Evolutionary conservation across 2,113 vertebrate species (phyloP).

Genomic region (Podarcis cretensis): DNA sequence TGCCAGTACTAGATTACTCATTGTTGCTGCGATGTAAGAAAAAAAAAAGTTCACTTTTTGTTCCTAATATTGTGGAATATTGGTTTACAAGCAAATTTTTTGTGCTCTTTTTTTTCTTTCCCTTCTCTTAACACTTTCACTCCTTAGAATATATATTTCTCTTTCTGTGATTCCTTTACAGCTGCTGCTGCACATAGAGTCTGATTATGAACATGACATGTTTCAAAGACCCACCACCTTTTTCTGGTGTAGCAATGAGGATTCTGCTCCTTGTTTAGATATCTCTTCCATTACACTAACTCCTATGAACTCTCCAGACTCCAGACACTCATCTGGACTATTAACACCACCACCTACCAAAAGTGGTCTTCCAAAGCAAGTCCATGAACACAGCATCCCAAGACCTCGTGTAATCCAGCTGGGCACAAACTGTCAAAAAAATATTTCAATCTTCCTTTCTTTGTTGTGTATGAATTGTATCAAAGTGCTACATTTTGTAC

Average conservation of each 20-base stretch:
- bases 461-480: constrained; percentile 48
- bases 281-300: constrained; percentile 91
- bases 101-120: constrained; percentile 27
- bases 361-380: constrained; percentile 79
- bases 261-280: constrained; percentile 88
- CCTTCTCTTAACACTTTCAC: background rate
- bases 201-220: constrained; percentile 81
- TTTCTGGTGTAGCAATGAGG: constrained; percentile 88
- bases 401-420: constrained; percentile 85
- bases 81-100: constrained; percentile 29
- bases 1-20: background rate
- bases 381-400: constrained; percentile 83
- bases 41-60: background rate
- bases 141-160: constrained; percentile 64
- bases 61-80: constrained; percentile 18
- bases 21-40: background rate
- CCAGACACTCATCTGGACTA: constrained; percentile 83
- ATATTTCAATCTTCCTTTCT: constrained; percentile 4
- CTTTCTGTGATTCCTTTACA: constrained; percentile 82
- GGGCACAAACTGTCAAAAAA: constrained; percentile 43
- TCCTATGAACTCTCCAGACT: constrained; percentile 88
- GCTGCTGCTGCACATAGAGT: constrained; percentile 86
- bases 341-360: constrained; percentile 89
- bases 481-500: constrained; percentile 65
- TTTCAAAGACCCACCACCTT: constrained; percentile 87